Conservation (phyloP, 2,113 vertebrate genomes). For the Pangasianodon gigas region DNA sequence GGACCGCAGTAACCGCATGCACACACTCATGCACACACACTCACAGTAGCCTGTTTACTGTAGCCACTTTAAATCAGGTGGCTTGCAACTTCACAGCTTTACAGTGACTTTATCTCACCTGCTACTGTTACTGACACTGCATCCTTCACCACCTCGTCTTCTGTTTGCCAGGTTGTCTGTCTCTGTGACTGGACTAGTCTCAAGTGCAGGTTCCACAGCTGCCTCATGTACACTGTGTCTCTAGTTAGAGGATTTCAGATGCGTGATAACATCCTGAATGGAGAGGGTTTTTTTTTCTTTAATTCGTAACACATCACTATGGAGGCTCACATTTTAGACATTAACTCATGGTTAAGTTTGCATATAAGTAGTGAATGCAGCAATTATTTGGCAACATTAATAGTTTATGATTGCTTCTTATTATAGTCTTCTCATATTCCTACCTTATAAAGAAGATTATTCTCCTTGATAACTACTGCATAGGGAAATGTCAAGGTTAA, state of each 20-base stretch:
- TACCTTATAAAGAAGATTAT: background rate
- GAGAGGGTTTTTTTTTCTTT: background rate
- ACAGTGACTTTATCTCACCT: conserved; percentile 47
- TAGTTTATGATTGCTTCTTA: background rate
- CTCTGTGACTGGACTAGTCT: conserved; percentile 21
- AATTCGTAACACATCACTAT: background rate
- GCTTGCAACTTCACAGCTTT: conserved; percentile 59
- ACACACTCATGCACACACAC: conserved; percentile 39
- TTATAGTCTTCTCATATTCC: background rate
- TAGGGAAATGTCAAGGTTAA: background rate
- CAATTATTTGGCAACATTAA: background rate
- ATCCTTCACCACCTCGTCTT: conserved; percentile 40
- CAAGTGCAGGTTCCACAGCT: background rate
- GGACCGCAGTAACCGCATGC: conserved; percentile 22
- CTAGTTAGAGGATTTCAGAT: conserved; percentile 1
- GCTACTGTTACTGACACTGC: conserved; percentile 36
- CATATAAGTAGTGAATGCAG: background rate
- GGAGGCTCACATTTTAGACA: background rate
- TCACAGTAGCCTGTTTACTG: conserved; percentile 44
- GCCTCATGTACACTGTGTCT: conserved; percentile 9
- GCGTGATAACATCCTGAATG: background rate
- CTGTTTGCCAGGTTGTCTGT: conserved; percentile 24
- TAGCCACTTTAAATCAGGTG: conserved; percentile 56
- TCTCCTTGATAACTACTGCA: background rate
- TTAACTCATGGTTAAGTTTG: background rate